Base-by-base conservation (phyloP, 1,140 invertebrate genomes). In the Hyles vespertilio region DNA sequence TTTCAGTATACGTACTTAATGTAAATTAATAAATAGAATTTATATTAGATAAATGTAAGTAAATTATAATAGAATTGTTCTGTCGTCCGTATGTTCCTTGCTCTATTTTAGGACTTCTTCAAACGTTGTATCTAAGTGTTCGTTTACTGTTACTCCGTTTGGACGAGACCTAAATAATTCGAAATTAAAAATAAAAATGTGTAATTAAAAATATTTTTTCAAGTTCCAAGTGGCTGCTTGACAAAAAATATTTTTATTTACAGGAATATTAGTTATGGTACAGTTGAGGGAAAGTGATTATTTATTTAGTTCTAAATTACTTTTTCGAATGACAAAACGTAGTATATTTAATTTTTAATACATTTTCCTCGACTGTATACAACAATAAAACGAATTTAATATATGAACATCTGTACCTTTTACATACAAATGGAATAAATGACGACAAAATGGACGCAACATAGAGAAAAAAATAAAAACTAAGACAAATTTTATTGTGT, bases 1-100 rank as follows among this genome's bases (percentile, higher is more conserved):
- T 84, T 87, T 89, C 86, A 83, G 86, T 89, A 89, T 89, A 89
- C 86, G 86, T 89, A 89, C 86, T 89, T 89, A 89, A 86, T 89
- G 81, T 89, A 89, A 89, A 84, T 80, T 83, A 84, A 45, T 79
- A 72, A 44, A 54, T 85, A 87, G 81, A 87, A 84, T 85, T 84
- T 88, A 88, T 89, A 87, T 85, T 85, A 86, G 83, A 81, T 85
- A 88, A 88, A 77, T 79, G 46, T 86, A 87, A 84, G 84, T 84
- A 87, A 87, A 84, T 86, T 86, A 87, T 85, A 77, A 81, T 81
- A 83, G 70, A 69, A 70, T 71, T 63, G 65, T 86, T 81, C 84
- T 86, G 86, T 89, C 82, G 82, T 81, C 79, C 71, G 67, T 73
- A 40, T 60, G 73, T 79, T 71, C 74, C 69, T 64, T 53, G 54